Percentiles rank a stretch among this genome's conserved stretches.
These are phyloP conservation scores for Garra rufa DNA, from an alignment of 2,113 vertebrate species.

Conservation along the genomic window DNA sequence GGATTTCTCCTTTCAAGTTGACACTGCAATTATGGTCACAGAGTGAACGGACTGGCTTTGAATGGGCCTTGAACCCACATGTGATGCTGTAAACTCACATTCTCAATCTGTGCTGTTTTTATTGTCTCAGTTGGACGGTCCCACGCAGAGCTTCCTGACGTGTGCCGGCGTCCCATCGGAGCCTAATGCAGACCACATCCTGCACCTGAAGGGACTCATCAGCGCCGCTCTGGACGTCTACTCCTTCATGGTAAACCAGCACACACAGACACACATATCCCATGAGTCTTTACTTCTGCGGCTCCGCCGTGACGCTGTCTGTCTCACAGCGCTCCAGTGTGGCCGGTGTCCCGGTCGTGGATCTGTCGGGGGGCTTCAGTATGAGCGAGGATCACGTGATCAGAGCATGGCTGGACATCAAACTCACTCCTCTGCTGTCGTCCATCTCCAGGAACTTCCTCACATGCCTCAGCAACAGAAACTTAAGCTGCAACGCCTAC, in stretches of 20 bases:
- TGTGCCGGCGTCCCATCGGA: conserved; percentile 69
- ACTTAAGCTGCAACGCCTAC: conserved; percentile 77
- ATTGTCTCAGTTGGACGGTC: conserved; percentile 51
- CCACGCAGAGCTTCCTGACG: conserved; percentile 65
- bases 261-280: background rate
- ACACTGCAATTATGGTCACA: too few relatives aligned
- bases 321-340: conserved; percentile 65
- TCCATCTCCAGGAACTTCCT: conserved; percentile 72
- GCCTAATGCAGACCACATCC: conserved; percentile 63
- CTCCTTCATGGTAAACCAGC: conserved; percentile 71
- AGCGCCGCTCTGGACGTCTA: conserved; percentile 72
- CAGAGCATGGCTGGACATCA: conserved; percentile 73
- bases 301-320: background rate
- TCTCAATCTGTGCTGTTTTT: background rate
- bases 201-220: conserved; percentile 66
- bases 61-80: too few relatives aligned
- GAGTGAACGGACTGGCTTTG: too few relatives aligned
- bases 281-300: background rate
- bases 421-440: conserved; percentile 71
- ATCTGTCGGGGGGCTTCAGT: conserved; percentile 57
- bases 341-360: conserved; percentile 59
- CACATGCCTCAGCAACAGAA: conserved; percentile 75
- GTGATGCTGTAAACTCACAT: background rate
- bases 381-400: conserved; percentile 67
- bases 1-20: too few relatives aligned